Evolutionary conservation across 2,113 vertebrate species (phyloP).

Genomic region (Syngnathus floridae): DNA sequence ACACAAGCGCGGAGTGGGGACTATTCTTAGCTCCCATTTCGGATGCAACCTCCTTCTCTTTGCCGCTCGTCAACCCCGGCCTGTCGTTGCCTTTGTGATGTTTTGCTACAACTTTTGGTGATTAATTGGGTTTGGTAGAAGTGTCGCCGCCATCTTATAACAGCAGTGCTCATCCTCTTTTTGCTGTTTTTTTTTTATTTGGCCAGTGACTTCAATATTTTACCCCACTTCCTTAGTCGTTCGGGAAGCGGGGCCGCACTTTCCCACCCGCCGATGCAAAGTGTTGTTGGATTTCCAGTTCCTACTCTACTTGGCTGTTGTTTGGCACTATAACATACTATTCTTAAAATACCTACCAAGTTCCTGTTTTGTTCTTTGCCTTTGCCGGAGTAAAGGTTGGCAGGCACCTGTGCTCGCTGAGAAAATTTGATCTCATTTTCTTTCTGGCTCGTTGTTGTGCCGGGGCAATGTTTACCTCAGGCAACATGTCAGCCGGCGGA

Average conservation of each 20-base stretch:
- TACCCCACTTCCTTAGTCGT: constrained; percentile 14
- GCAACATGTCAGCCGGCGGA: constrained; percentile 25
- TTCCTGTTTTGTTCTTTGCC: constrained; percentile 27
- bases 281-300: constrained; percentile 25
- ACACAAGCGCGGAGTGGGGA: constrained; percentile 10
- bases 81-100: constrained; percentile 47
- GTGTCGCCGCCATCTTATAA: constrained; percentile 39
- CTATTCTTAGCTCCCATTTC: constrained; percentile 27
- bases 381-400: constrained; percentile 38
- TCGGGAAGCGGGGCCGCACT: constrained; percentile 24
- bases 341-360: constrained; percentile 50
- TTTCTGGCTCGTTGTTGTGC: constrained; percentile 40
- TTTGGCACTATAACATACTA: constrained; percentile 27
- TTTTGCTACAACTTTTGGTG: constrained; percentile 49
- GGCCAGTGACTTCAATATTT: constrained; percentile 7
- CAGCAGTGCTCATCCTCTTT: constrained; percentile 27
- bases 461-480: constrained; percentile 34
- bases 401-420: constrained; percentile 26
- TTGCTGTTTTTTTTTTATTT: constrained; percentile 4
- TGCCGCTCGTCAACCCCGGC: constrained; percentile 26
- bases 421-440: constrained; percentile 46
- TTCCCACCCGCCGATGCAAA: constrained; percentile 28
- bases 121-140: constrained; percentile 60
- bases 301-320: constrained; percentile 23
- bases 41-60: constrained; percentile 25